Base-by-base conservation (phyloP, 2,888 invertebrate species). In the Rhagium mordax region DNA sequence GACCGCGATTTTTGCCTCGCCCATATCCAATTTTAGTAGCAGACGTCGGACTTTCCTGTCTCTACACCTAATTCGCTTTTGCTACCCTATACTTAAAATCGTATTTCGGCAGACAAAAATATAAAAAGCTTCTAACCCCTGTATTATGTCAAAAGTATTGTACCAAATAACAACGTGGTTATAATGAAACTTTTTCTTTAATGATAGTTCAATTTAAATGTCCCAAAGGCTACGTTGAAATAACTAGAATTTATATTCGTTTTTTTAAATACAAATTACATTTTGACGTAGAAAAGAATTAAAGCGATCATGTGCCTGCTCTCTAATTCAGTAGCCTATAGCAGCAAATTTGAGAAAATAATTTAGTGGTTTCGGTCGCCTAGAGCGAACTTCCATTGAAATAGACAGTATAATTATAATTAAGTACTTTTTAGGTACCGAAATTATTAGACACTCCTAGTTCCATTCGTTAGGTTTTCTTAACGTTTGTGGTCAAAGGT, bases 11-110 rank as follows among this genome's bases (percentile, higher is more conserved):
- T 64, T 53, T 29, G 65, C 65, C 65, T 51, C 53, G 65, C 65
- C 65, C 65, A 65, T 21, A 65, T 33, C 65, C 65, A 65, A 65
- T 65, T 65, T 65, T 33, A 27, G 64, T 16, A 27, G 64, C 64
- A 64, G 64, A 64, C 53, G 15, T 18, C 24, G 53, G 18, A 33
- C 53, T 53, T 48, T 53, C 65, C 27, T 18, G 65, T 65, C 65
- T 49, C 49, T 49, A 53, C 53, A n/a, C 13, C 51, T 53, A 65
- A 65, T 33, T 65, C 49, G 20, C 29, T 41, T 48, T 18, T 53
- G 53, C 29, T 47, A 51, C 53, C 29, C 65, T 65, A 65, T 65
- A 65, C 53, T 65, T 65, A 65, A 65, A 65, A 51, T 53, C 51
- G 65, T 65, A 65, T 65, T 65, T 65, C 65, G 53, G 20, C 53